Percentiles rank a stretch among this genome's conserved stretches.
phyloP scores from a whole-genome alignment of 2,888 invertebrate species.

The Protodeltote pygarga region DNA sequence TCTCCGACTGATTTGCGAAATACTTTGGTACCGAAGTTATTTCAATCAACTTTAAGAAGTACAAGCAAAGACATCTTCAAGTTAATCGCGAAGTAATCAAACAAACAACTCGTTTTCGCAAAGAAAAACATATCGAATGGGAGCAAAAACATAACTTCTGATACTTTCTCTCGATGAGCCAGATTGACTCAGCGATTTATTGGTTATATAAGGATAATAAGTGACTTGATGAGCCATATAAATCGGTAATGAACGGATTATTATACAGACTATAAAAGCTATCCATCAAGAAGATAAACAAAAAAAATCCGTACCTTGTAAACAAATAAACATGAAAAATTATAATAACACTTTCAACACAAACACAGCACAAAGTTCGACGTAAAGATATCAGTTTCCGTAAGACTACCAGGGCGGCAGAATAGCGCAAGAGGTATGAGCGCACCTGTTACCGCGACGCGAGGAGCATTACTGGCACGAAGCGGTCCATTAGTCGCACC shows the following conservation, averaged over 20 bases:
- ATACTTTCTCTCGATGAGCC: constrained; percentile 55
- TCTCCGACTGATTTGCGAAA: constrained; percentile 20
- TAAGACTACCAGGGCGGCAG: constrained; percentile 65
- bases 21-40: constrained; percentile 18
- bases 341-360: constrained; percentile 46
- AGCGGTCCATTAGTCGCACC: constrained; percentile 75
- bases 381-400: constrained; percentile 54
- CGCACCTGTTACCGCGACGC: constrained; percentile 82
- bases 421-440: constrained; percentile 64
- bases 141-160: constrained; percentile 35
- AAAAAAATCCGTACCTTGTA: constrained; percentile 37
- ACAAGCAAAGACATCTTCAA: constrained; percentile 12
- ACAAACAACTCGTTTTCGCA: constrained; percentile 24
- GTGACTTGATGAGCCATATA: constrained; percentile 28
- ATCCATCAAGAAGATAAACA: constrained; percentile 9
- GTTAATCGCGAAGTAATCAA: constrained; percentile 18
- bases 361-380: constrained; percentile 61
- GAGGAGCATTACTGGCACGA: constrained; percentile 80
- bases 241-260: constrained; percentile 9
- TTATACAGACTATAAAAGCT: constrained; percentile 2
- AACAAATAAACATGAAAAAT: constrained; percentile 23
- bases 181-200: constrained; percentile 38
- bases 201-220: constrained; percentile 45
- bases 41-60: constrained; percentile 24
- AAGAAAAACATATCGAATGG: constrained; percentile 28